A percentile compares a stretch with the other conserved stretches of the same genome.
Conservation (phyloP, 2,888 invertebrate genomes). For the Amiota minor region DNA sequence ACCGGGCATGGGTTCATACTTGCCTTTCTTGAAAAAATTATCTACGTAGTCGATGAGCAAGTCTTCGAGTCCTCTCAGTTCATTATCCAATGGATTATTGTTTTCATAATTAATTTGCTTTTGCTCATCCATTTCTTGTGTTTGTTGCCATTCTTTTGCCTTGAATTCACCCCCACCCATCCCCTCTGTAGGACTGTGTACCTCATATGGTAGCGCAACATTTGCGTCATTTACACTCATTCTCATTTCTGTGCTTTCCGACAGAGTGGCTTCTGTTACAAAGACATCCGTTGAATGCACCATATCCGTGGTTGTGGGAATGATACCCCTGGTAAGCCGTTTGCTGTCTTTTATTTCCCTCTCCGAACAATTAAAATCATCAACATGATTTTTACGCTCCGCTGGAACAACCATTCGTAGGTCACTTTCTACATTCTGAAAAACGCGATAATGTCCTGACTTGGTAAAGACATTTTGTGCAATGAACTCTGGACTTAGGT, state of each 20-base stretch:
- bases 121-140: background rate
- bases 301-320: background rate
- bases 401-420: slow-evolving; percentile 54
- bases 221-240: background rate
- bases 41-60: slow-evolving; percentile 64
- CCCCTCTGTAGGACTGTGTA: background rate
- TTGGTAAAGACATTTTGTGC: slow-evolving; percentile 67
- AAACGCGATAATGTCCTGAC: slow-evolving; percentile 69
- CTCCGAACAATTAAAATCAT: background rate
- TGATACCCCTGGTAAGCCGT: background rate
- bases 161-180: background rate
- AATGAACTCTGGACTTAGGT: slow-evolving; percentile 61
- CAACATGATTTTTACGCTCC: slow-evolving; percentile 43
- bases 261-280: background rate
- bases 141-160: background rate
- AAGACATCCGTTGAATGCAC: background rate
- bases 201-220: background rate
- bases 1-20: slow-evolving; percentile 63
- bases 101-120: background rate
- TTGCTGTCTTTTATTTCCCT: background rate
- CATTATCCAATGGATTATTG: slow-evolving; percentile 46
- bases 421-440: slow-evolving; percentile 65
- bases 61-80: slow-evolving; percentile 62
- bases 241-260: background rate
- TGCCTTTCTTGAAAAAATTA: slow-evolving; percentile 62